Conservation (phyloP, 2,113 vertebrate species). For the Gopherus flavomarginatus region DNA sequence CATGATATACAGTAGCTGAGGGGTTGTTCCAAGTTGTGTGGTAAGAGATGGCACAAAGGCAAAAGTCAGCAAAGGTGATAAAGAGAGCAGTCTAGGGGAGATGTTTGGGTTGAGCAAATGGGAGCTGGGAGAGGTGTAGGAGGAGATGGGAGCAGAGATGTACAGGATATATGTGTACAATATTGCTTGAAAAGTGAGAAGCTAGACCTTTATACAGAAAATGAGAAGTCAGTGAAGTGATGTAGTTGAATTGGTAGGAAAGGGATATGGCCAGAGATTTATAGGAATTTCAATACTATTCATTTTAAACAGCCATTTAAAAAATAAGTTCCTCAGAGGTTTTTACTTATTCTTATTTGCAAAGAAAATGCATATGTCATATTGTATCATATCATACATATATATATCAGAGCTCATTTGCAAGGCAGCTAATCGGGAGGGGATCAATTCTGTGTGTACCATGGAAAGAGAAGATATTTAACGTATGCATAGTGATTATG, state of each 20-base stretch:
- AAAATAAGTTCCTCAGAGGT: background rate
- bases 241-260: background rate
- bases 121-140: background rate
- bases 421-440: background rate
- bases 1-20: background rate
- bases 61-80: background rate
- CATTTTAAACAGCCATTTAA: background rate
- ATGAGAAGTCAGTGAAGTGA: background rate
- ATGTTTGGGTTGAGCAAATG: background rate
- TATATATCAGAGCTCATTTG: background rate
- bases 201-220: background rate
- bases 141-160: background rate
- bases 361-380: background rate
- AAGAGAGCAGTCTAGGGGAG: background rate
- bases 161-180: background rate
- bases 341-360: background rate
- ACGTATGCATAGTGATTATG: background rate
- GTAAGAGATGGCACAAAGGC: background rate
- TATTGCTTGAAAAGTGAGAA: background rate
- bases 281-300: background rate
- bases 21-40: background rate
- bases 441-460: background rate
- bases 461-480: background rate
- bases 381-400: background rate
- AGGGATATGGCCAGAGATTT: background rate